These are phyloP conservation scores for Halcyon leucocephala DNA, from an alignment of 2,797 vertebrate species.

Conservation along the genomic window DNA sequence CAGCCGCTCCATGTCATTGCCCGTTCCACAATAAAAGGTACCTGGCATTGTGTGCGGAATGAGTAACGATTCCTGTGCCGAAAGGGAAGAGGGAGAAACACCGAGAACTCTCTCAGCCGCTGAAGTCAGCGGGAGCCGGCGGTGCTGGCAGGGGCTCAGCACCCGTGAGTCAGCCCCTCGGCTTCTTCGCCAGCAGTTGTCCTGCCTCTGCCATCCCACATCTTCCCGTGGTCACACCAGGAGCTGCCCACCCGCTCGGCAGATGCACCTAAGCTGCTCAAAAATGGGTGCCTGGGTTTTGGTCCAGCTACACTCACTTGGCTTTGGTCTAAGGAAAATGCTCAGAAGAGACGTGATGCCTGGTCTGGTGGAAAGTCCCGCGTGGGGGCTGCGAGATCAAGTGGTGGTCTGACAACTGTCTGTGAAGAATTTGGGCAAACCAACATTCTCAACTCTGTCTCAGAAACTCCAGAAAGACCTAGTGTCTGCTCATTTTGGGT, in stretches of 20 bases:
- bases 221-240: neutral
- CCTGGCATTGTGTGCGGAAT: constrained; percentile 82
- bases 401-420: neutral
- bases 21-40: constrained; percentile 76
- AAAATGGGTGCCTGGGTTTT: neutral
- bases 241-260: neutral
- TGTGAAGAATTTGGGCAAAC: neutral
- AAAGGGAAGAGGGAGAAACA: constrained; percentile 75
- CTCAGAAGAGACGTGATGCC: accelerated
- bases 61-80: constrained; percentile 83
- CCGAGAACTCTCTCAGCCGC: constrained; percentile 66
- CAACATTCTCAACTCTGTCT: neutral
- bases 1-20: constrained; percentile 66
- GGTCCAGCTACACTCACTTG: accelerated
- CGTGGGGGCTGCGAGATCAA: accelerated
- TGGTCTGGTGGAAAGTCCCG: accelerated
- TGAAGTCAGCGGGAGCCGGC: constrained; percentile 1
- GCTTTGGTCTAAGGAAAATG: neutral
- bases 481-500: neutral
- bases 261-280: neutral
- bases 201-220: neutral
- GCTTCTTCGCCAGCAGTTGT: neutral
- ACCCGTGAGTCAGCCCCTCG: neutral
- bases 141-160: neutral
- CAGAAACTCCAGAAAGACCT: neutral